Base-by-base conservation (phyloP, 2,797 vertebrate genomes). In the Sebastes flavidus region DNA sequence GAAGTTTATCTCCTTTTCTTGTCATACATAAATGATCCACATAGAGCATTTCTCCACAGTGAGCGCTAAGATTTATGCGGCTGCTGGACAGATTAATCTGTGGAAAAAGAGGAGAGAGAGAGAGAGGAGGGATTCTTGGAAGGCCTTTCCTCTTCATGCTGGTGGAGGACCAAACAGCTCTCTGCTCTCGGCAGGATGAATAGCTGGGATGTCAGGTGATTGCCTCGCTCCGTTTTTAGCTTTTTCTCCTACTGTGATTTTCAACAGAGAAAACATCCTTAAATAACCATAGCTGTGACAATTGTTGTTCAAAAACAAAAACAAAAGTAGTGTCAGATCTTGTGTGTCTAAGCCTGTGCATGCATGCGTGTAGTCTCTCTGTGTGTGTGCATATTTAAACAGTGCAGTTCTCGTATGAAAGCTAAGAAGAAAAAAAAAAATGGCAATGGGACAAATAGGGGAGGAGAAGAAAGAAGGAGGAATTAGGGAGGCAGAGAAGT, bases 31-130 rank as follows among this genome's bases (percentile, higher is more conserved):
- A 92, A 89, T 81, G 83, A 88, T 87, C 84, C 65, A 75, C 79
- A 87, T 42, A 67, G 80, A 90, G 73, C 81, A 77, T 89, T 89
- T 92, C 86, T 91, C 77, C 78, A 80, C 82, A 79, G 75, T 54
- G 69, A 89, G 84, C 9, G 8, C 22, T n/a, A 72, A 88, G 89
- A 91, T 92, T 91, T 93, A 91, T 90, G 81, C 13, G 75, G 74
- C 85, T 85, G 73, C 81, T 86, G 82, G 87, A 90, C 79, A 88
- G 78, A 93, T 92, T 90, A 83, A 91, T 91, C 87, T 88, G 88
- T 82, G 86, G 84, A 90, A 88, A 72, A 82, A 91, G 85, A 87
- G 42, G 83, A 74, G 74, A 73, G 80, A 46, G 80, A 46, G 70
- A 75, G 60, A 83, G 81, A 81, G 78, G 71, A 79, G 68, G 78